These are phyloP conservation scores for Hypomesus transpacificus DNA, from an alignment of 2,113 vertebrate species.

Conservation along the genomic window DNA sequence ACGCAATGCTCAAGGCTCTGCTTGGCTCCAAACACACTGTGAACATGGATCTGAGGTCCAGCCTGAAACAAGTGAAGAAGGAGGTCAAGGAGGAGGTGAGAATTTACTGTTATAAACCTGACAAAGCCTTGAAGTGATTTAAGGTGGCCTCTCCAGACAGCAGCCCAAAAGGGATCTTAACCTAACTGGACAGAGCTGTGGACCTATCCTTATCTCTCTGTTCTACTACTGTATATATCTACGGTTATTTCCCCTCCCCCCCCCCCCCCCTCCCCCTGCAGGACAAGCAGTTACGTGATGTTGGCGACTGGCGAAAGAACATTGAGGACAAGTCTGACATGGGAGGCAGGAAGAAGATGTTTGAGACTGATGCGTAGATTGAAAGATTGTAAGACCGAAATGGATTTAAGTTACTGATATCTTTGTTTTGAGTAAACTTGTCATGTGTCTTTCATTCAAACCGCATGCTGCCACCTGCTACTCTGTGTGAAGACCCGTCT, in stretches of 20 bases:
- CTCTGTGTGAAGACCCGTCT: neutral
- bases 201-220: too few relatives aligned
- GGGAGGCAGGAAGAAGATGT: constrained; percentile 99
- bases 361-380: constrained; percentile 77
- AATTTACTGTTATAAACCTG: neutral
- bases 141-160: too few relatives aligned
- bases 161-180: too few relatives aligned
- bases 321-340: constrained; percentile 97
- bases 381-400: constrained; percentile 26
- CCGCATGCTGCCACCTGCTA: neutral
- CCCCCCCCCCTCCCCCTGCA: constrained; percentile 37
- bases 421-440: too few relatives aligned
- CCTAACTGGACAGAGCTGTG: too few relatives aligned
- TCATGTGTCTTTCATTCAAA: too few relatives aligned
- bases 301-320: constrained; percentile 98
- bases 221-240: too few relatives aligned
- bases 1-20: constrained; percentile 94
- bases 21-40: constrained; percentile 99
- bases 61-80: constrained; percentile 99
- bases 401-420: too few relatives aligned
- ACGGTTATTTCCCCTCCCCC: too few relatives aligned
- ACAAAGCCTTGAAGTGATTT: too few relatives aligned
- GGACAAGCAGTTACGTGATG: constrained; percentile 84
- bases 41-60: constrained; percentile 95
- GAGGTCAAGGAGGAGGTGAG: constrained; percentile 94